Evolutionary conservation across 1,140 invertebrate genomes (phyloP).

Genomic region (Ceratitis capitata): DNA sequence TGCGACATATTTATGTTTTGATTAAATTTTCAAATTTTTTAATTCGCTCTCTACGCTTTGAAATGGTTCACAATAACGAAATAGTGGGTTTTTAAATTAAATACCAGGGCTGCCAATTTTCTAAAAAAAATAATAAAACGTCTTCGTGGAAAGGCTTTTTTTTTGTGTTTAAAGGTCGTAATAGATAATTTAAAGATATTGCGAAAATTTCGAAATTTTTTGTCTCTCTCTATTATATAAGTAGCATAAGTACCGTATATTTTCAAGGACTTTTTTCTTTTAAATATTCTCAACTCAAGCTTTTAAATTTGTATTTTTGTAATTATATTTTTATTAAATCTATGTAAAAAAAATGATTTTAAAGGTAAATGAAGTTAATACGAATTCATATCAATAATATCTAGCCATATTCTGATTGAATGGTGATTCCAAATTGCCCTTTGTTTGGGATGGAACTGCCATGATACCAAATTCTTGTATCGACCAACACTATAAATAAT

Average conservation of each 20-base stretch:
- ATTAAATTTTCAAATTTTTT: not conserved
- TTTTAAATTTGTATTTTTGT: too few species aligned
- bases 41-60: too few species aligned
- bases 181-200: too few species aligned
- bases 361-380: not conserved
- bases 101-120: not conserved
- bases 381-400: not conserved
- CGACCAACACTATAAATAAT: slow-evolving; percentile 76
- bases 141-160: too few species aligned
- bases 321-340: too few species aligned
- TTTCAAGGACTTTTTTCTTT: too few species aligned
- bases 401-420: slow-evolving; percentile 91
- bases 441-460: slow-evolving; percentile 80
- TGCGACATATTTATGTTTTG: not conserved
- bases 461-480: slow-evolving; percentile 94
- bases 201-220: too few species aligned
- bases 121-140: too few species aligned
- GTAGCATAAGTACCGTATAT: too few species aligned
- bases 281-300: too few species aligned
- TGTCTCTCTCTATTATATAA: too few species aligned
- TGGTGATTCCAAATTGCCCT: slow-evolving; percentile 86
- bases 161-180: too few species aligned
- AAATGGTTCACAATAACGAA: not conserved
- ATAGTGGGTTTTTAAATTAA: not conserved
- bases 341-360: not conserved